Percentiles rank a stretch among this genome's conserved stretches.
Evolutionary conservation across 2,797 vertebrate species (phyloP).

Genomic region (Tamandua tetradactyla): DNA sequence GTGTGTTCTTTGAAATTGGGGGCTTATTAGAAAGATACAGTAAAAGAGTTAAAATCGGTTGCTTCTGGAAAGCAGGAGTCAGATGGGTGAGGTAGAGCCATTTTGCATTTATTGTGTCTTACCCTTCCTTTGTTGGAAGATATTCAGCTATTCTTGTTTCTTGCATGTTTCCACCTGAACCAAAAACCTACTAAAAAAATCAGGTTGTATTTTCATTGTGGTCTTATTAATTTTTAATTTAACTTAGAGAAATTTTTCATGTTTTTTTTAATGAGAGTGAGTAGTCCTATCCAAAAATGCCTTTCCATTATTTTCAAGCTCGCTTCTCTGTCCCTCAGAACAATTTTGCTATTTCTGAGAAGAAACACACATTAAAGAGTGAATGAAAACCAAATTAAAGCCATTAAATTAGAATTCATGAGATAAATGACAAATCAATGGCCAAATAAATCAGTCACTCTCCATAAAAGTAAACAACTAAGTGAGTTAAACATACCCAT

Average conservation of each 20-base stretch:
- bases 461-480: background rate
- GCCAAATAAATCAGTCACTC: background rate
- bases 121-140: background rate
- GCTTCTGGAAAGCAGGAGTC: background rate
- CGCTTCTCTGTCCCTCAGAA: background rate
- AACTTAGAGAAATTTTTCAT: background rate
- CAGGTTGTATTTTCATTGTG: background rate
- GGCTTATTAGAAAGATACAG: background rate
- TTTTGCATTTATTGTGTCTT: background rate
- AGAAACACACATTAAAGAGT: background rate
- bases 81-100: background rate
- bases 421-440: background rate
- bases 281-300: background rate
- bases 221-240: background rate
- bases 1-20: background rate
- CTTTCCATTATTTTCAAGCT: background rate
- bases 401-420: background rate
- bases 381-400: constrained; percentile 35
- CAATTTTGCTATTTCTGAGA: background rate
- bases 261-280: background rate
- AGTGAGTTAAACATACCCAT: background rate
- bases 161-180: constrained; percentile 12
- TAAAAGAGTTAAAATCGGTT: background rate
- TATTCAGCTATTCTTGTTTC: background rate
- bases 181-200: background rate